These are phyloP conservation scores for Nylanderia fulva DNA, from an alignment of 1,140 invertebrate genomes.

Conservation along the genomic window DNA sequence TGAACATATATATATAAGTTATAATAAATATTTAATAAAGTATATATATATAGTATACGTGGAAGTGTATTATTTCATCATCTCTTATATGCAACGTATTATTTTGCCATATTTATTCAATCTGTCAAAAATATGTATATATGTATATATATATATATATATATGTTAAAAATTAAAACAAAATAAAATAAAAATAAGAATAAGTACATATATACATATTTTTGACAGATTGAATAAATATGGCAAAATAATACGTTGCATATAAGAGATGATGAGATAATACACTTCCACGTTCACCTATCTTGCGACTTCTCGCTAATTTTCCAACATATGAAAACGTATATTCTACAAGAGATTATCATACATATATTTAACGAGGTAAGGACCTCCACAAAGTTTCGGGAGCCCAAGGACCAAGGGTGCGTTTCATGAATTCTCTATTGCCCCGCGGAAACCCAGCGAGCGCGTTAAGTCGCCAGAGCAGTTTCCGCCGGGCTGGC, in stretches of 20 bases:
- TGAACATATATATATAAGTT: too few relatives aligned
- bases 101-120: too few relatives aligned
- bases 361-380: conserved; percentile 36
- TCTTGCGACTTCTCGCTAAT: background rate
- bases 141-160: too few relatives aligned
- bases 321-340: background rate
- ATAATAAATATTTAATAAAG: too few relatives aligned
- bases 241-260: too few relatives aligned
- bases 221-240: too few relatives aligned
- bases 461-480: conserved; percentile 9
- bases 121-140: too few relatives aligned
- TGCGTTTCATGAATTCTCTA: conserved; percentile 17
- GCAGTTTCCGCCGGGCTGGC: conserved; percentile 43
- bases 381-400: background rate
- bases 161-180: too few relatives aligned
- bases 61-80: background rate
- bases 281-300: background rate
- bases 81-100: too few relatives aligned
- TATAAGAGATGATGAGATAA: background rate
- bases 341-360: background rate
- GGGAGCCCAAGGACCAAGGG: background rate
- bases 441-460: background rate
- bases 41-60: too few relatives aligned
- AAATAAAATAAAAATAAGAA: too few relatives aligned
- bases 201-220: too few relatives aligned